Evolutionary conservation across 2,888 invertebrate genomes (phyloP).

Genomic region (Rugalucina vietnamica): DNA sequence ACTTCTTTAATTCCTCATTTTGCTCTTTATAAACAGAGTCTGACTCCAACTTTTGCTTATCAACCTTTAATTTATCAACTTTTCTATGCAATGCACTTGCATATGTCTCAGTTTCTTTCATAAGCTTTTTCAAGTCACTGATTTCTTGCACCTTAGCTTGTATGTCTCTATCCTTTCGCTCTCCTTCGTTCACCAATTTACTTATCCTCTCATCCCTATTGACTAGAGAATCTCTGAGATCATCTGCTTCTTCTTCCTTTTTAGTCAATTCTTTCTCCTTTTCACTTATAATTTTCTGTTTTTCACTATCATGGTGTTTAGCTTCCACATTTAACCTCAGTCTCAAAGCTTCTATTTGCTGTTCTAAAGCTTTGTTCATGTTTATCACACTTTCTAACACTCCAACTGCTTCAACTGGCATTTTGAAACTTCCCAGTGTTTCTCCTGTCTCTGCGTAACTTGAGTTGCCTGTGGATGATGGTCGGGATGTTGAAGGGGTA

Average conservation of each 20-base stretch:
- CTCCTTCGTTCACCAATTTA: constrained; percentile 57
- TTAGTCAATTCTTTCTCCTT: constrained; percentile 63
- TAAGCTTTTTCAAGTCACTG: constrained; percentile 67
- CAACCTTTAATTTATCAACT: constrained; percentile 65
- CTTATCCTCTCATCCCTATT: constrained; percentile 68
- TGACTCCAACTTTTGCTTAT: constrained; percentile 65
- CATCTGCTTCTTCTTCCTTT: constrained; percentile 71
- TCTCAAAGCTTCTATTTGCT: constrained; percentile 73
- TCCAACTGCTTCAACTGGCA: constrained; percentile 67
- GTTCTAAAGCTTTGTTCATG: constrained; percentile 69
- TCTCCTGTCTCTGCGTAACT: constrained; percentile 54
- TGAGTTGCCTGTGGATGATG: constrained; percentile 60
- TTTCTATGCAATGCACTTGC: constrained; percentile 70
- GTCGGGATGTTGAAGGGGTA: constrained; percentile 59
- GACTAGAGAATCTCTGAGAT: constrained; percentile 68
- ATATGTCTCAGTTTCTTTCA: constrained; percentile 72
- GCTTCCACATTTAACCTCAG: constrained; percentile 73
- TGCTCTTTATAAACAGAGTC: constrained; percentile 66
- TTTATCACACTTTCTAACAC: constrained; percentile 72
- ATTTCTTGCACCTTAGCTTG: constrained; percentile 70
- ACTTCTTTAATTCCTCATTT: constrained; percentile 66
- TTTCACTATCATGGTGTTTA: constrained; percentile 69
- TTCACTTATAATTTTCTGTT: constrained; percentile 61
- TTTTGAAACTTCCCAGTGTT: constrained; percentile 63
- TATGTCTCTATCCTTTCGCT: constrained; percentile 69